Conservation (phyloP, 1,140 invertebrate genomes). For the Calephelis virginiensis region DNA sequence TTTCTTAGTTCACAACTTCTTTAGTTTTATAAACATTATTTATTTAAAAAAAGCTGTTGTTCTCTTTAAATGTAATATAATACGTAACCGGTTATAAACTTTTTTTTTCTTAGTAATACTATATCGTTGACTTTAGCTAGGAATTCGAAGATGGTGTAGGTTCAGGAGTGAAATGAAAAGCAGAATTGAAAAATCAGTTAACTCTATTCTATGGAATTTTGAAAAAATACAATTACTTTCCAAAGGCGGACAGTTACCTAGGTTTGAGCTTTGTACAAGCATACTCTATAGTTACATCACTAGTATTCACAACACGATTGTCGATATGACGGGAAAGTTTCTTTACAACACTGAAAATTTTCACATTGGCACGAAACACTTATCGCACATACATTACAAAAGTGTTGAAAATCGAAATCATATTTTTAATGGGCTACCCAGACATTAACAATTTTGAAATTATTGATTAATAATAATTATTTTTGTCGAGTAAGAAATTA, state of each 20-base stretch:
- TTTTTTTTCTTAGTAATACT: too few species aligned
- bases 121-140: too few species aligned
- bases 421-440: not conserved
- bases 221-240: slow-evolving; percentile 15
- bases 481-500: too few species aligned
- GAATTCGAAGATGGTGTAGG: too few species aligned
- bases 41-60: too few species aligned
- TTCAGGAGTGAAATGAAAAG: not conserved
- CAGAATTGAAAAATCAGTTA: slow-evolving; percentile 9
- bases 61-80: too few species aligned
- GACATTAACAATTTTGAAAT: not conserved
- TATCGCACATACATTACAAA: slow-evolving; percentile 7
- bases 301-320: slow-evolving; percentile 16
- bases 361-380: slow-evolving; percentile 5
- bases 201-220: slow-evolving; percentile 14
- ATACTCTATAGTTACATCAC: slow-evolving; percentile 12
- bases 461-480: too few species aligned
- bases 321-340: slow-evolving; percentile 10
- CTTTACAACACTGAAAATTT: slow-evolving; percentile 1
- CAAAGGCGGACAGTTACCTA: slow-evolving; percentile 1
- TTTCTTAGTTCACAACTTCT: too few species aligned
- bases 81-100: too few species aligned
- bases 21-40: too few species aligned
- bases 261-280: slow-evolving; percentile 10
- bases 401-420: not conserved